A percentile compares a stretch with the other conserved stretches of the same genome.
These are phyloP conservation scores for Phylloscopus trochilus DNA, from an alignment of 2,113 vertebrate genomes.

Conservation along the genomic window DNA sequence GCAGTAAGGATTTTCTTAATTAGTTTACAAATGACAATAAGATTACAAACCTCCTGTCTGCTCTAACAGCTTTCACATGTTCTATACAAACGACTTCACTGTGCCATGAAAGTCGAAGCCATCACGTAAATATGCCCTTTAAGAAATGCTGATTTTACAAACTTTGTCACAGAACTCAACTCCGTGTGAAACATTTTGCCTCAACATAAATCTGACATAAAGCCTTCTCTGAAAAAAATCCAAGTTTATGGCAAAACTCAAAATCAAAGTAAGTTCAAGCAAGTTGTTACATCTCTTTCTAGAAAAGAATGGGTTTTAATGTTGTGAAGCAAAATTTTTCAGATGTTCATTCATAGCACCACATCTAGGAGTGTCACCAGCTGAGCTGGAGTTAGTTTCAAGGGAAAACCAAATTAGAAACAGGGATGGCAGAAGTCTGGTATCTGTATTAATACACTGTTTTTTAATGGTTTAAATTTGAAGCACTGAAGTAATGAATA, in stretches of 20 bases:
- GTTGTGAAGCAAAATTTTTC: not conserved
- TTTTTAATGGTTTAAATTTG: not conserved
- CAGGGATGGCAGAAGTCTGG: not conserved
- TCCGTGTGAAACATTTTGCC: not conserved
- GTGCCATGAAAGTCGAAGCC: not conserved
- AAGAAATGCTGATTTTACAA: not conserved
- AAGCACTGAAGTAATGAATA: not conserved
- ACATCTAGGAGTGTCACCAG: fast-evolving
- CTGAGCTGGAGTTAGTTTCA: not conserved
- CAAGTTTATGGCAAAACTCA: not conserved
- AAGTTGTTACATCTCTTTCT: not conserved
- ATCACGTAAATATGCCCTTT: not conserved
- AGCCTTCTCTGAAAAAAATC: not conserved
- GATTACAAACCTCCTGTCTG: not conserved
- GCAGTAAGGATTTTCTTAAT: not conserved
- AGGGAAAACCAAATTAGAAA: not conserved
- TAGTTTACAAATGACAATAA: not conserved
- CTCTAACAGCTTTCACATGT: not conserved
- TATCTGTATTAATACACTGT: not conserved
- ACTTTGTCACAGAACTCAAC: not conserved
- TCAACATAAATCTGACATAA: not conserved
- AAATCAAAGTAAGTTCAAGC: not conserved
- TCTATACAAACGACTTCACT: not conserved
- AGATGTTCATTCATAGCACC: not conserved
- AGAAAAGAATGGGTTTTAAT: not conserved